Conservation (phyloP, 2,888 invertebrate species). For the Kryphioiulus occultus region DNA sequence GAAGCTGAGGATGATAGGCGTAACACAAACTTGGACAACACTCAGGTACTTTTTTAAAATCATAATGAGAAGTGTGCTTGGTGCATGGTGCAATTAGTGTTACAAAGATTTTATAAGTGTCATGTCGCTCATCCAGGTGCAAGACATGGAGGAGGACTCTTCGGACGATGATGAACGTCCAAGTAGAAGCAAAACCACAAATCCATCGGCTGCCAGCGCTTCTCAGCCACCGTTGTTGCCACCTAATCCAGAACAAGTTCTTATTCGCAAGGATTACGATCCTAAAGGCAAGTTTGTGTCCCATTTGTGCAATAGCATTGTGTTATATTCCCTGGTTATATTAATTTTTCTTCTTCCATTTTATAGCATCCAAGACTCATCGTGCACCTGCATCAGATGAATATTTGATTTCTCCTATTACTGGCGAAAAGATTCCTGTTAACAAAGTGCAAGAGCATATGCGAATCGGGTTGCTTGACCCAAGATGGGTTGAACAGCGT, state of each 20-base stretch:
- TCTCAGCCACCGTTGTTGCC: slow-evolving; percentile 77
- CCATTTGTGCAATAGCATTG: background rate
- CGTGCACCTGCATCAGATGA: slow-evolving; percentile 73
- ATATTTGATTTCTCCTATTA: slow-evolving; percentile 96
- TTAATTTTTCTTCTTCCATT: slow-evolving; percentile 56
- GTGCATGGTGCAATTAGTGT: background rate
- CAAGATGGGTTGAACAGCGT: slow-evolving; percentile 96
- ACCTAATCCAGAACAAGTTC: slow-evolving; percentile 88
- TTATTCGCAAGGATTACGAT: slow-evolving; percentile 95
- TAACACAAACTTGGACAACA: slow-evolving; percentile 58
- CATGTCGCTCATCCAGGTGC: slow-evolving; percentile 67
- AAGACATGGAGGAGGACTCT: slow-evolving; percentile 93
- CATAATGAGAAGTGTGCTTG: slow-evolving; percentile 43
- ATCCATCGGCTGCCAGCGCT: slow-evolving; percentile 58
- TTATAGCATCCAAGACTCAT: slow-evolving; percentile 55
- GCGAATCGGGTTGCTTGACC: slow-evolving; percentile 94
- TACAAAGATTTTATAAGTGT: background rate
- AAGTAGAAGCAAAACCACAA: slow-evolving; percentile 57
- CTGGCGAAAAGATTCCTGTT: slow-evolving; percentile 96
- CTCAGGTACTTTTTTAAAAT: slow-evolving; percentile 60
- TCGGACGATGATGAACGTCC: slow-evolving; percentile 72
- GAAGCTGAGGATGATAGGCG: slow-evolving; percentile 73
- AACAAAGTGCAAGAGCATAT: slow-evolving; percentile 98
- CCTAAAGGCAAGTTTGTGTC: slow-evolving; percentile 72
- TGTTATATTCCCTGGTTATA: slow-evolving; percentile 60